Evolutionary conservation across 35 echinoderm and acorn worm species (phyloP).

Genomic region (Apostichopus californicus): DNA sequence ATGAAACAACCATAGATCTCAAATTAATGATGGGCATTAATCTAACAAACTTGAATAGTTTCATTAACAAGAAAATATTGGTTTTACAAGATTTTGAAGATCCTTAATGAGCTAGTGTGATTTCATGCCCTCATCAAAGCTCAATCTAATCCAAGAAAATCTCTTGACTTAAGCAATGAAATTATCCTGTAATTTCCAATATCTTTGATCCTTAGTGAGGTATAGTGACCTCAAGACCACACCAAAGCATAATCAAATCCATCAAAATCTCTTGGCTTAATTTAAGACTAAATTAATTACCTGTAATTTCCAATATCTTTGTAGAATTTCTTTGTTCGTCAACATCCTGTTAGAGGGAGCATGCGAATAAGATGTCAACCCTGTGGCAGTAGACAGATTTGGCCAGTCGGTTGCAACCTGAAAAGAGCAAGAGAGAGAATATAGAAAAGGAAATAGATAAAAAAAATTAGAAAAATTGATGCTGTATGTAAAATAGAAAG

Average conservation of each 20-base stretch:
- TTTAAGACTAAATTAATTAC: slow-evolving; percentile 31
- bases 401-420: slow-evolving; percentile 38
- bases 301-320: slow-evolving; percentile 92
- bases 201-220: too few species aligned
- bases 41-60: too few species aligned
- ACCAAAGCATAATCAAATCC: not conserved
- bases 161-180: too few species aligned
- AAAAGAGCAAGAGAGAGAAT: not conserved
- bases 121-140: too few species aligned
- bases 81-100: not conserved
- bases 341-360: slow-evolving; percentile 59
- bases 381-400: slow-evolving; percentile 37
- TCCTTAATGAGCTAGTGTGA: not conserved
- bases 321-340: slow-evolving; percentile 73
- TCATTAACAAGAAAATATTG: not conserved
- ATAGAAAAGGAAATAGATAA: not conserved
- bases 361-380: slow-evolving; percentile 44
- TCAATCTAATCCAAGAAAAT: too few species aligned
- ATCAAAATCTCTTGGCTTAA: not conserved
- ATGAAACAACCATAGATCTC: too few species aligned
- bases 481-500: too few species aligned
- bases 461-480: too few species aligned
- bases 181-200: too few species aligned
- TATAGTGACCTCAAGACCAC: too few species aligned
- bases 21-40: too few species aligned